Evolutionary conservation across 2,113 vertebrate species (phyloP), one percentile per base, ranked within the genome.

Genomic region (Corythornis madagascariensis): DNA sequence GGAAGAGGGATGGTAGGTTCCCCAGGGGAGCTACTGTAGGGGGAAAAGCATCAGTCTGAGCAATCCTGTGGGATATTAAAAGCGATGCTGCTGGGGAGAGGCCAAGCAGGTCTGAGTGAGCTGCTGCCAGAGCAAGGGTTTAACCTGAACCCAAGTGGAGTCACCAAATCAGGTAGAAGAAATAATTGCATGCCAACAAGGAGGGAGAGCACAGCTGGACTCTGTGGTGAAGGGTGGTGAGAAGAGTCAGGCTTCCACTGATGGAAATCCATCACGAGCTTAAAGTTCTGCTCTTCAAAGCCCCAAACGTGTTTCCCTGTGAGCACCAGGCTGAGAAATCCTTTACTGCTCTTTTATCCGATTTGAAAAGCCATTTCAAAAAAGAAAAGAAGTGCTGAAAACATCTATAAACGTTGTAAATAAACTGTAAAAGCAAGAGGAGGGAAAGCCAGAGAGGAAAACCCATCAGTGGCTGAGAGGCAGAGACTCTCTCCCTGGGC

Each of bases 401-500:
- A 76, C 26, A 22, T 55, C 53, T 31, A 26, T 33, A 33, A 33
- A 66, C 70, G 59, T 35, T 76, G 33, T 67, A 56, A 82, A 77
- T 89, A 88, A 72, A 81, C 76, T 56, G 52, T 76, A 76, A 88
- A 80, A 52, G 52, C 45, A 31, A 45, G 57, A 48, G 50, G 70
- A 75, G 11, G 15, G 70, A 24, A 80, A 66, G 47, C 7, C 0
- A 0, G 61, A 43, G 64, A 65, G 40, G 79, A 80, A 91, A 84
- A 88, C 47, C 45, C 57, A 31, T 33, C 2, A 1, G 26, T 13
- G 38, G 31, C 22, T 55, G 33, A 28, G 47, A 67, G 56, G 61
- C 3, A 4, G 48, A 0, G 5, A 64, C 19, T 42, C 17, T 57
- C 35, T 52, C 67, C 16, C 0, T 0, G 35, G 61, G 28, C 55